A percentile compares a stretch with the other conserved stretches of the same genome.
Conservation (phyloP, 2,797 vertebrate genomes). For the Leptatherina wallacei region DNA sequence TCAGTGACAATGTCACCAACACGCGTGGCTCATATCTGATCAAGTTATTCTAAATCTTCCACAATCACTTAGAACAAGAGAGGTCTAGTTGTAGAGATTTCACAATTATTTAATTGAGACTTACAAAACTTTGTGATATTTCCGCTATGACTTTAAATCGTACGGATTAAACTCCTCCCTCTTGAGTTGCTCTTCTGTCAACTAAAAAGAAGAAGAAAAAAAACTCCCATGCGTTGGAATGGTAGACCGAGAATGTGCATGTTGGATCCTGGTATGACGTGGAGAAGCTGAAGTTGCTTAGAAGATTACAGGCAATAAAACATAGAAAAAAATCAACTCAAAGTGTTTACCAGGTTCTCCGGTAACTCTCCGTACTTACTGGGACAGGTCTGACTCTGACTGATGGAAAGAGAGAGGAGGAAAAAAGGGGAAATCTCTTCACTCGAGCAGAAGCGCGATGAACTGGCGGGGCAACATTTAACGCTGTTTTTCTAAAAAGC, state of each 20-base stretch:
- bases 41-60: not conserved
- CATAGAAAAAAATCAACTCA: not conserved
- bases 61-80: not conserved
- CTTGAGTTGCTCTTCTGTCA: conserved; percentile 73
- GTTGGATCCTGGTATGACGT: conserved; percentile 45
- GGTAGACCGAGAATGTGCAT: conserved; percentile 57
- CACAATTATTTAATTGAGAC: conserved; percentile 12
- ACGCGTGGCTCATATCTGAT: not conserved
- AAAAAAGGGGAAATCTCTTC: conserved; percentile 59
- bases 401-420: conserved; percentile 69
- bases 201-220: conserved; percentile 52
- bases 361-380: not conserved
- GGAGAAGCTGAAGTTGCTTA: conserved; percentile 51
- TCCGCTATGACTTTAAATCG: conserved; percentile 78
- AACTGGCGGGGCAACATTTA: conserved; percentile 52
- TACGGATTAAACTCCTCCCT: conserved; percentile 77
- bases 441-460: conserved; percentile 55
- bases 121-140: conserved; percentile 36
- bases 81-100: not conserved
- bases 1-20: not conserved
- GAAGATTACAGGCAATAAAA: conserved; percentile 1
- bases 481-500: not conserved
- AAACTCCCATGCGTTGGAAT: conserved; percentile 69
- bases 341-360: conserved; percentile 11
- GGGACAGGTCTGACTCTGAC: conserved; percentile 40